Evolutionary conservation across 2,113 vertebrate genomes (phyloP).

Genomic region (Platysteira castanea): DNA sequence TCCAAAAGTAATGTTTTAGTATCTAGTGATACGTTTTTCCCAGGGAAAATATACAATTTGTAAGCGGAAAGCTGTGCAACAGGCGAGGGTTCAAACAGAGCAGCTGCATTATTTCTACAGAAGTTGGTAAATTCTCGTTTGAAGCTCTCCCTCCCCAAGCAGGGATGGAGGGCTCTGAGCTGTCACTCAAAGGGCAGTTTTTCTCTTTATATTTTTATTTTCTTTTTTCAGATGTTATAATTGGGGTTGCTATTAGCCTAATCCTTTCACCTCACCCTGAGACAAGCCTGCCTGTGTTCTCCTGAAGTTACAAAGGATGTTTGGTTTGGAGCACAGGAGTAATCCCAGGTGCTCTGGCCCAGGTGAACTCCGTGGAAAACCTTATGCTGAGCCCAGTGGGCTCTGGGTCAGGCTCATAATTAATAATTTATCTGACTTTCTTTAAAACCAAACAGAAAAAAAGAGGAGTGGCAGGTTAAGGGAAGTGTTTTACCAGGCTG

Average conservation of each 20-base stretch:
- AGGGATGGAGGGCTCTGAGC: neutral
- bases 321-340: neutral
- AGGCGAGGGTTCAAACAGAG: no score
- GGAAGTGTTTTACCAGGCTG: neutral
- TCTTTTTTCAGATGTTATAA: neutral
- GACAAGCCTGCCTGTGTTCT: neutral
- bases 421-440: neutral
- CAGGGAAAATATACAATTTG: fast-evolving
- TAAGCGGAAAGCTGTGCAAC: neutral
- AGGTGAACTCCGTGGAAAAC: neutral
- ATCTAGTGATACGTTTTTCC: neutral
- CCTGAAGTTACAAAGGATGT: neutral
- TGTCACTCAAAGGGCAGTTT: neutral
- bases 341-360: neutral
- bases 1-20: neutral
- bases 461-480: neutral
- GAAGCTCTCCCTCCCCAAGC: neutral
- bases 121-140: neutral
- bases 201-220: neutral
- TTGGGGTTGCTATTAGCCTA: fast-evolving
- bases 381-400: neutral
- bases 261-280: neutral
- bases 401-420: neutral
- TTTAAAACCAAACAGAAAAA: neutral
- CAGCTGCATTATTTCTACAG: neutral